Percentiles rank a stretch among this genome's conserved stretches.
phyloP scores from a whole-genome alignment of 2,797 vertebrate genomes.

The Syngnathus rostellatus region DNA sequence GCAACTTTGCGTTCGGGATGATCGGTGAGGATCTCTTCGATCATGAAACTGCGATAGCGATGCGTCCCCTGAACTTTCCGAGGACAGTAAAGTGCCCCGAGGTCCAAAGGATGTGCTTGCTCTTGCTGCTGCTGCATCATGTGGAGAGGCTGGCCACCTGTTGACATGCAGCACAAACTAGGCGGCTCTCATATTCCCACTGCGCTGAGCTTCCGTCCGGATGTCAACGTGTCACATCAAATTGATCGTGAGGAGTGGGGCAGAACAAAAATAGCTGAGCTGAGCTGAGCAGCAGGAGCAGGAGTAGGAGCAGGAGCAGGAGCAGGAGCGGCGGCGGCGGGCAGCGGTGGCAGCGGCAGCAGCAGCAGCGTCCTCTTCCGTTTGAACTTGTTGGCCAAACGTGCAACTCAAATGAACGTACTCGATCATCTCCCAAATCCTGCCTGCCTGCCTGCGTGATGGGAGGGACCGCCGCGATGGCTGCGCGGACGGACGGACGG shows the following conservation, averaged over 20 bases:
- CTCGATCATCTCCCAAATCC: too few relatives aligned
- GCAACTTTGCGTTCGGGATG: constrained; percentile 80
- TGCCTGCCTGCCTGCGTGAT: too few relatives aligned
- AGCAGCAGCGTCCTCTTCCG: too few relatives aligned
- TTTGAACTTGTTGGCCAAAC: too few relatives aligned
- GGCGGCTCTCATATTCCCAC: background rate
- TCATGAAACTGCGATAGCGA: constrained; percentile 97
- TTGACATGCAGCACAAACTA: background rate
- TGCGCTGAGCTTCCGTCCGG: background rate
- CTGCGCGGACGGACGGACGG: too few relatives aligned
- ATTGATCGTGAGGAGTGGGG: background rate
- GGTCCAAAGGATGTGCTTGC: constrained; percentile 67
- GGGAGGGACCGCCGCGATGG: too few relatives aligned
- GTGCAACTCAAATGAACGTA: too few relatives aligned
- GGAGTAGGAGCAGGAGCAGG: too few relatives aligned
- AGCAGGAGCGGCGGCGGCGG: too few relatives aligned
- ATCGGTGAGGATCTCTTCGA: constrained; percentile 95
- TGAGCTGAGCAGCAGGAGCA: too few relatives aligned
- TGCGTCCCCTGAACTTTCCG: constrained; percentile 83
- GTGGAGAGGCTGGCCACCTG: background rate
- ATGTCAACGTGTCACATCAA: background rate
- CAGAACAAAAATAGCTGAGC: background rate
- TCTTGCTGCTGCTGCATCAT: constrained; percentile 75
- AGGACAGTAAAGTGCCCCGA: constrained; percentile 81
- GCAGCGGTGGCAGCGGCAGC: too few relatives aligned